These are phyloP conservation scores for Drosophila rubida DNA, from an alignment of 2,888 invertebrate species.

Conservation along the genomic window DNA sequence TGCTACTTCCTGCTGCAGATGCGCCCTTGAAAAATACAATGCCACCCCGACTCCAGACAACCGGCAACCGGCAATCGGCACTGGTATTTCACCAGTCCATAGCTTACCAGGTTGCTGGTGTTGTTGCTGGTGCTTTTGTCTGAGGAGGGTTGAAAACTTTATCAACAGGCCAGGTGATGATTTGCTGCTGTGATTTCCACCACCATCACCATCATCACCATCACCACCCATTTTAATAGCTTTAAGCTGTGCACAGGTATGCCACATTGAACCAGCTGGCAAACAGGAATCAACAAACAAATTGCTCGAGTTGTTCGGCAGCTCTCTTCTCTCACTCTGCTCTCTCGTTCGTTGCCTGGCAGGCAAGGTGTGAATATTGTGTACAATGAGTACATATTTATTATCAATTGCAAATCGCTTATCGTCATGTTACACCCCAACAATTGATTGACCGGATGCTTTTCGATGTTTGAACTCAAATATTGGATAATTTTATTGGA, in stretches of 20 bases:
- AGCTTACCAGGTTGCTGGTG: constrained; percentile 30
- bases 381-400: constrained; percentile 1
- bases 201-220: constrained; percentile 36
- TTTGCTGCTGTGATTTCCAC: constrained; percentile 59
- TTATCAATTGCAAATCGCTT: constrained; percentile 19
- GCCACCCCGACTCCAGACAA: constrained; percentile 10
- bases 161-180: constrained; percentile 57
- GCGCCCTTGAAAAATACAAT: constrained; percentile 67
- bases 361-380: constrained; percentile 51
- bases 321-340: background rate
- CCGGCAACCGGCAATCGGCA: constrained; percentile 21
- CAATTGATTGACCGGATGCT: constrained; percentile 19
- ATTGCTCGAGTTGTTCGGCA: constrained; percentile 1
- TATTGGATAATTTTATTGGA: constrained; percentile 27
- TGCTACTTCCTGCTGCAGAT: constrained; percentile 35
- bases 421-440: constrained; percentile 39
- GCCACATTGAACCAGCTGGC: constrained; percentile 71
- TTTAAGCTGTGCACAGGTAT: constrained; percentile 75
- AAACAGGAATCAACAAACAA: constrained; percentile 37
- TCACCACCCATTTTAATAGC: constrained; percentile 50
- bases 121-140: constrained; percentile 78
- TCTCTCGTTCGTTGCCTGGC: background rate
- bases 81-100: constrained; percentile 45
- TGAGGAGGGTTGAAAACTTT: constrained; percentile 66
- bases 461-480: constrained; percentile 26